Evolutionary conservation across 2,797 vertebrate genomes (phyloP).

Genomic region (Chloroceryle inda): DNA sequence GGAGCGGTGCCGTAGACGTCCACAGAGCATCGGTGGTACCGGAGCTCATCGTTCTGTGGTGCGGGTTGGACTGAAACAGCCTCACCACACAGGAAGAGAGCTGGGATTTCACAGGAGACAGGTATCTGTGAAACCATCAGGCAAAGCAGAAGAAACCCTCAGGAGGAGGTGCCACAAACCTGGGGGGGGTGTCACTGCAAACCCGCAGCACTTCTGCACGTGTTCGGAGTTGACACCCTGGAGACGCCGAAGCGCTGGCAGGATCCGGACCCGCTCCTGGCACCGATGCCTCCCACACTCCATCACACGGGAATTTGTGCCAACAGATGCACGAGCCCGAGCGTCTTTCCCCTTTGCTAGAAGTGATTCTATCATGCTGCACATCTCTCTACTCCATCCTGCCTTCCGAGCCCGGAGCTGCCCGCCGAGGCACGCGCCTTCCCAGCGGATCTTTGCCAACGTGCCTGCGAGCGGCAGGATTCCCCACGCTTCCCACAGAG

Average conservation of each 20-base stretch:
- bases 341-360: not conserved
- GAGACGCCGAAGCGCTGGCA: accelerated
- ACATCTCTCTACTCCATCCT: accelerated
- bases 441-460: accelerated
- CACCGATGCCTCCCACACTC: accelerated
- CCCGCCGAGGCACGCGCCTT: too few relatives aligned
- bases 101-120: not conserved
- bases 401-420: not conserved
- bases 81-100: not conserved
- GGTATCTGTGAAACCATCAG: not conserved
- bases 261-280: not conserved
- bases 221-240: accelerated
- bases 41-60: not conserved
- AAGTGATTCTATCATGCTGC: accelerated
- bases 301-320: not conserved
- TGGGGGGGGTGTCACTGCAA: not conserved
- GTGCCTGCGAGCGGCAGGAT: accelerated
- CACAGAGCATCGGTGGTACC: not conserved
- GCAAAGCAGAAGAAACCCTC: not conserved
- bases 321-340: not conserved
- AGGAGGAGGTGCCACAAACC: not conserved
- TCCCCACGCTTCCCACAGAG: not conserved
- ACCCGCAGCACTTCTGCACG: accelerated
- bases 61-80: not conserved
- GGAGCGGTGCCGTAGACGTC: not conserved